Evolutionary conservation across 2,113 vertebrate genomes (phyloP), one percentile per base, ranked within the genome.

Genomic region (Hepsetus odoe): DNA sequence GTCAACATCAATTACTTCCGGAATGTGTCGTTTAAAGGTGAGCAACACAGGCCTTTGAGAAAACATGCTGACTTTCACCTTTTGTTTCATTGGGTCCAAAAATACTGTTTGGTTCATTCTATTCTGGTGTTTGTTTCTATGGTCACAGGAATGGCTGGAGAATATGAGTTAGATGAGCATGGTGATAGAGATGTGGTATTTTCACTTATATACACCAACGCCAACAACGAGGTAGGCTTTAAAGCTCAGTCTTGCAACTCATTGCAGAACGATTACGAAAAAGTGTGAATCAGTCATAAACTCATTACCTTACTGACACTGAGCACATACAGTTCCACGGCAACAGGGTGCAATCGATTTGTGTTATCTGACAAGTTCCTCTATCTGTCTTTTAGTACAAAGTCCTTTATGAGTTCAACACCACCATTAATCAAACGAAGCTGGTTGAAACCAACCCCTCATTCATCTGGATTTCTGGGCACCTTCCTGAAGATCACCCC

Each of bases 181-280:
- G 97, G 97, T 40, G 97, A 99, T 81, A 85, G 96, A 78, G 97
- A 98, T 67, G 87, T 78, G 53, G 92, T 86, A 7, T 85, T 98
- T 80, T 87, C 91, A 0, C 13, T 99, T 78, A 86, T 98, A 73
- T 99, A 97, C 83, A 94, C 94, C 79, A 84, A 83, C 1, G 66
- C 44, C 0, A 66, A 85, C 58, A 85, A 87, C 49, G 55, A 95
- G 82, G 96, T 98, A 90, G 0, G 90, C 87, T 20, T 72, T 32
- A 62, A 22, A 73, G 59, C 26, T 46, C 38, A 42, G 44, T 72
- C 18, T 40, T 40, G 18, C 11, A 59, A 20, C 0, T 59, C 5
- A 35, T 20, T 46, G 13, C 5, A 44, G 44, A 35, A 28, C 33
- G 14, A 9, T 44, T 56, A 11, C 30, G 4, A 13, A 49, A 49